These are phyloP conservation scores for Chrysodeixis includens DNA, from an alignment of 2,888 invertebrate species.

Conservation along the genomic window DNA sequence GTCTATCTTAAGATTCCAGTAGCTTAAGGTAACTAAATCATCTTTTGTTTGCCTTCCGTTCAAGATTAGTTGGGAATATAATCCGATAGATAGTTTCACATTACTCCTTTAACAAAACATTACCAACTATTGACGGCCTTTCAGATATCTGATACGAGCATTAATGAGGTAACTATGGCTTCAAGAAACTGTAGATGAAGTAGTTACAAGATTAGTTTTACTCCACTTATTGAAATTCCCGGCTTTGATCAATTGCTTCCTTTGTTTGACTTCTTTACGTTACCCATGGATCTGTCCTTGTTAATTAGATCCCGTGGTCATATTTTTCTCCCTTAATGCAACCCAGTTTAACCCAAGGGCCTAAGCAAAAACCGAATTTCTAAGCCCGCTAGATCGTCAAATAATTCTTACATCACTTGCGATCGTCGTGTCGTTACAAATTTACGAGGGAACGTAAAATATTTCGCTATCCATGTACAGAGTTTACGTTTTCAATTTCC, in stretches of 20 bases:
- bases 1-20: slow-evolving; percentile 7
- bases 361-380: neutral
- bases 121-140: slow-evolving; percentile 10
- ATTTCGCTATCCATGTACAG: slow-evolving; percentile 48
- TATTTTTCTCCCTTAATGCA: neutral
- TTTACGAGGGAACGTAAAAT: slow-evolving; percentile 56
- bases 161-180: slow-evolving; percentile 2
- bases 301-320: too few species aligned
- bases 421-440: slow-evolving; percentile 32
- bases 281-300: too few species aligned
- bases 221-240: too few species aligned
- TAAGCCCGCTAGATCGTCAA: neutral
- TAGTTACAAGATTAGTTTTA: too few species aligned
- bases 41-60: slow-evolving; percentile 32
- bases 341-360: neutral
- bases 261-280: too few species aligned
- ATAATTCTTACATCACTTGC: slow-evolving; percentile 40
- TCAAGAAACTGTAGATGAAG: slow-evolving; percentile 19
- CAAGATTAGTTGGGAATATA: slow-evolving; percentile 23
- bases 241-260: too few species aligned
- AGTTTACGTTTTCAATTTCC: slow-evolving; percentile 72
- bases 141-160: slow-evolving; percentile 28
- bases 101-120: slow-evolving; percentile 22
- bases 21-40: slow-evolving; percentile 11
- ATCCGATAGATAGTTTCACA: slow-evolving; percentile 21